Evolutionary conservation across 2,888 invertebrate species (phyloP).

Genomic region (Himalopsyche tibetana): DNA sequence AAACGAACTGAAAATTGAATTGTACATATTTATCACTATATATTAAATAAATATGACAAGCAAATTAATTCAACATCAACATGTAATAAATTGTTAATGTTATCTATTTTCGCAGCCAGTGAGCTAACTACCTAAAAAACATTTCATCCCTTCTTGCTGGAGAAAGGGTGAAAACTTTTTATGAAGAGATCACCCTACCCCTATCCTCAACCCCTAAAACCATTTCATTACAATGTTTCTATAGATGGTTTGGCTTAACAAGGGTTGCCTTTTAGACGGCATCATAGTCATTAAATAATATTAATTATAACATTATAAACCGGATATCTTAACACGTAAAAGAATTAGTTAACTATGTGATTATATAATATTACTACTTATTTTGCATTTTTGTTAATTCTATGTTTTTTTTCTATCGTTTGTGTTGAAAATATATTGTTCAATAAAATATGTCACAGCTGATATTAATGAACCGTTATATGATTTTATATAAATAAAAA

Average conservation of each 20-base stretch:
- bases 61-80: no score
- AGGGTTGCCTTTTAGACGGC: conserved; percentile 17
- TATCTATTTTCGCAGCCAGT: conserved; percentile 25
- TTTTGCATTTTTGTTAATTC: no score
- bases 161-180: conserved; percentile 21
- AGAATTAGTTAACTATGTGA: neutral
- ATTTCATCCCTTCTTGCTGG: neutral
- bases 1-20: no score
- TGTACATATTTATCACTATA: no score
- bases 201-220: neutral
- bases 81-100: neutral
- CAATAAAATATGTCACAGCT: no score
- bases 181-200: conserved; percentile 27
- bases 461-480: no score
- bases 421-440: no score
- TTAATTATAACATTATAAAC: neutral
- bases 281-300: neutral
- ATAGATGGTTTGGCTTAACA: conserved; percentile 13
- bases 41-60: no score
- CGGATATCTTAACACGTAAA: neutral
- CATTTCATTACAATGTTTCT: conserved; percentile 38
- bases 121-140: conserved; percentile 37
- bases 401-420: no score
- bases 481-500: no score
- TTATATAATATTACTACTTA: no score